Base-by-base conservation (phyloP, 2,888 invertebrate species). In the Elegia similella region DNA sequence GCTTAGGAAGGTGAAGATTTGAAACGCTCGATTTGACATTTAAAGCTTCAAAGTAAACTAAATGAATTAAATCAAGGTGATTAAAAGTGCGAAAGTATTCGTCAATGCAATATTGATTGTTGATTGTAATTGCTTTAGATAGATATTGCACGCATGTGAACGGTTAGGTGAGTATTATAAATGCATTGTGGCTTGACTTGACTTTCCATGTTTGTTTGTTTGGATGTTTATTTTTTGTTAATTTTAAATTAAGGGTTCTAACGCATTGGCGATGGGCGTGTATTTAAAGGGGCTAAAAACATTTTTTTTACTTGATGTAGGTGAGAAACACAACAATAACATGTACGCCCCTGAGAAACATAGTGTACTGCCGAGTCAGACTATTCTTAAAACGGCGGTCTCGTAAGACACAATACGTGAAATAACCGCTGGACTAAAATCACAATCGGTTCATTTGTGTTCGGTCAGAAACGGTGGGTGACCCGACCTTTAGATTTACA, bases 61-160 rank as follows among this genome's bases (percentile, higher is more conserved):
- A 52, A 44, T 52, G 44, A 16, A 57, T 57, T 23, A 43, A 52
- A 52, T 48, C 44, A n/a, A 56, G 29, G 52, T 38, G 52, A 43
- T 52, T 56, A 42, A 15, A 48, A 48, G 34, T 43, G 44, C 54
- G 54, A 54, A 55, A 6, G 43, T 54, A 54, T 43, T 43, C 54
- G 44, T 55, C 17, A 55, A 44, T 34, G 54, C 54, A 55, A 44
- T 55, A 44, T 55, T 55, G 38, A 55, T 55, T 48, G 48, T 55
- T 55, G 38, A 55, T 55, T 48, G 48, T 56, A 56, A 29, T 56
- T 47, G 48, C 55, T 48, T 56, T 47, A 48, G 68, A 66, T 67
- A 67, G 68, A 72, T 72, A 67, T 61, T 72, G 72, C 75, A 77
- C 75, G 76, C 75, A 64, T 72, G 69, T 34, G 50, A 17, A 50